Evolutionary conservation across 2,113 vertebrate species (phyloP).

Genomic region (Hemichromis elongatus): DNA sequence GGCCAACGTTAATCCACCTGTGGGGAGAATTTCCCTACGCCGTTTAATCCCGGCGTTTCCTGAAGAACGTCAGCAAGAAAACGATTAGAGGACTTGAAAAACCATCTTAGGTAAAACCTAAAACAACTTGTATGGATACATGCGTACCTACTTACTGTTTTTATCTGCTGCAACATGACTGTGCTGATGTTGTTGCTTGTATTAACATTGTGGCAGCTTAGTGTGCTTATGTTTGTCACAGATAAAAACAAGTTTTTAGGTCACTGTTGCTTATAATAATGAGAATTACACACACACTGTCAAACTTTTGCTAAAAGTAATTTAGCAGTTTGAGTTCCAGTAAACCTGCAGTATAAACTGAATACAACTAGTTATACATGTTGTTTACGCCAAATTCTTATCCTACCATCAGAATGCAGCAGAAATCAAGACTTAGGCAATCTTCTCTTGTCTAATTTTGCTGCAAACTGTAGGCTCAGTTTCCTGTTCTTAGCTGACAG

Average conservation of each 20-base stretch:
- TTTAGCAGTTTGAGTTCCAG: not conserved
- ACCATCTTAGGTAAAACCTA: slow-evolving; percentile 15
- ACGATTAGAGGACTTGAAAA: slow-evolving; percentile 25
- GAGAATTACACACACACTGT: not conserved
- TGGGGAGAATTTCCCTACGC: slow-evolving; percentile 23
- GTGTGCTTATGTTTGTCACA: not conserved
- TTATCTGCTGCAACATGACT: not conserved
- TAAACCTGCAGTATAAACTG: not conserved
- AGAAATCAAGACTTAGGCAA: not conserved
- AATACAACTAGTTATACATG: not conserved
- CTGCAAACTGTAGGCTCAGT: not conserved
- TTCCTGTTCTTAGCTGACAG: not conserved
- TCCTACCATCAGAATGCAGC: not conserved
- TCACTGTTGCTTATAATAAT: not conserved
- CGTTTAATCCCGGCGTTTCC: slow-evolving; percentile 47
- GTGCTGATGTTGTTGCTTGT: not conserved
- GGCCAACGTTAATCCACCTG: slow-evolving; percentile 56
- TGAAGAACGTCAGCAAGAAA: not conserved
- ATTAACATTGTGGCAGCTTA: not conserved
- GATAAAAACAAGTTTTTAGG: not conserved
- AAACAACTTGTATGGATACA: not conserved
- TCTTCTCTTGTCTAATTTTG: not conserved
- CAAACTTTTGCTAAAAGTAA: not conserved
- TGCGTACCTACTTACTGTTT: not conserved
- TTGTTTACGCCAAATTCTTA: not conserved